These are phyloP conservation scores for Python bivittatus DNA, from an alignment of 2,113 vertebrate species.

Conservation along the genomic window DNA sequence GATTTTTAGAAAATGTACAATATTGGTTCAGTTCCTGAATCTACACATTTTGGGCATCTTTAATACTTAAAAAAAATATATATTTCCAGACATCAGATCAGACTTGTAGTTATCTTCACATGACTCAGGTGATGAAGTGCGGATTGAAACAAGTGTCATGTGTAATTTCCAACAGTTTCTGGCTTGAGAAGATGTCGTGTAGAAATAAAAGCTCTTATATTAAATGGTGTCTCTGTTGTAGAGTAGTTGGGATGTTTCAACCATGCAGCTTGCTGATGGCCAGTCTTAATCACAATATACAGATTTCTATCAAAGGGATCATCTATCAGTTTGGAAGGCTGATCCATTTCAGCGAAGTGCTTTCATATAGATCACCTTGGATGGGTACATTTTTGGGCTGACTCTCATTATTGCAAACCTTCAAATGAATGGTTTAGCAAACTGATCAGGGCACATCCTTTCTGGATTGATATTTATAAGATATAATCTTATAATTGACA, in stretches of 20 bases:
- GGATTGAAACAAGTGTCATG: background rate
- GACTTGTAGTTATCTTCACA: background rate
- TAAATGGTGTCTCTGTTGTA: background rate
- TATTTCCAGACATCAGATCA: background rate
- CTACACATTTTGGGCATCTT: background rate
- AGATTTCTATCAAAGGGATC: background rate
- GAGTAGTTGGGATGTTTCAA: background rate
- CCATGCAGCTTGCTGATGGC: background rate
- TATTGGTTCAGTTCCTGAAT: background rate
- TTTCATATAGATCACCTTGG: background rate
- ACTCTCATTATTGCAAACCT: background rate
- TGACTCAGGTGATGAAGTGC: background rate
- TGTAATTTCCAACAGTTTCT: background rate
- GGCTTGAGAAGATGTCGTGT: background rate
- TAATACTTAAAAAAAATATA: background rate
- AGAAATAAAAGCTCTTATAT: background rate
- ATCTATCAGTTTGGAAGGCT: background rate
- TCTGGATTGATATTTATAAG: background rate
- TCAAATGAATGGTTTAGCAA: background rate
- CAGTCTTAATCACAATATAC: background rate
- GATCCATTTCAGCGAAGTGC: background rate
- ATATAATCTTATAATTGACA: too few species aligned
- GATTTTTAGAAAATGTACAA: background rate
- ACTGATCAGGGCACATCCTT: background rate
- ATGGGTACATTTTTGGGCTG: background rate